These are phyloP conservation scores for Lates japonicus DNA, from an alignment of 2,797 vertebrate species.

Conservation along the genomic window DNA sequence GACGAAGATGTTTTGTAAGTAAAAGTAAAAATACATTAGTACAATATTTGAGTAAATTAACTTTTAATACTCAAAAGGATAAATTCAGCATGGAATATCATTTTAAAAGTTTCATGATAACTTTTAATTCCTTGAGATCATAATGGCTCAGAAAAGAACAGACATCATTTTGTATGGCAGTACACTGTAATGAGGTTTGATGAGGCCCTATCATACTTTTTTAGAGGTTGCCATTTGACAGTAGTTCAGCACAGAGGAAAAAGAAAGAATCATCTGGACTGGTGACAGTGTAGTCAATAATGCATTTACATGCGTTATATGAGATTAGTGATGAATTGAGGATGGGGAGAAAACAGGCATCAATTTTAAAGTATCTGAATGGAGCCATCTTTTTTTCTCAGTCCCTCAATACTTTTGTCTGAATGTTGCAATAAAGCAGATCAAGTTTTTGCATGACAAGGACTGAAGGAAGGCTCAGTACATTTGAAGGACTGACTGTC, in stretches of 20 bases:
- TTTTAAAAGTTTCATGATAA: not conserved
- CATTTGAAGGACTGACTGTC: not conserved
- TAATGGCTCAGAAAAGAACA: not conserved
- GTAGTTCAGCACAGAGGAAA: not conserved
- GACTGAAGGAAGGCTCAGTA: not conserved
- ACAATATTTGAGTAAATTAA: too few relatives aligned
- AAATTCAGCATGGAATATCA: not conserved
- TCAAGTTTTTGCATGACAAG: not conserved
- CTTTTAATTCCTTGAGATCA: not conserved
- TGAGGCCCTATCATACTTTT: not conserved
- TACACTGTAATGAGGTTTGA: not conserved
- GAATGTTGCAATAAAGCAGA: not conserved
- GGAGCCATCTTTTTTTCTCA: not conserved
- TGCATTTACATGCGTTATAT: conserved; percentile 17
- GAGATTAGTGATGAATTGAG: conserved; percentile 10
- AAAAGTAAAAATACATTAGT: too few relatives aligned
- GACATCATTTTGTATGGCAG: not conserved
- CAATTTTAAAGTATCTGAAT: not conserved
- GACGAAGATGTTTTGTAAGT: too few relatives aligned
- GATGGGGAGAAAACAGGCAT: not conserved
- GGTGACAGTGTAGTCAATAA: conserved; percentile 23
- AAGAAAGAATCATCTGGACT: conserved; percentile 1
- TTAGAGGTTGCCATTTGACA: not conserved
- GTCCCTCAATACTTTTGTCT: not conserved
- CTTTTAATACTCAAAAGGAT: not conserved